Percentiles rank a stretch among this genome's conserved stretches.
These are phyloP conservation scores for Tenualosa thibaudeaui DNA, from an alignment of 2,797 vertebrate genomes.

Conservation along the genomic window DNA sequence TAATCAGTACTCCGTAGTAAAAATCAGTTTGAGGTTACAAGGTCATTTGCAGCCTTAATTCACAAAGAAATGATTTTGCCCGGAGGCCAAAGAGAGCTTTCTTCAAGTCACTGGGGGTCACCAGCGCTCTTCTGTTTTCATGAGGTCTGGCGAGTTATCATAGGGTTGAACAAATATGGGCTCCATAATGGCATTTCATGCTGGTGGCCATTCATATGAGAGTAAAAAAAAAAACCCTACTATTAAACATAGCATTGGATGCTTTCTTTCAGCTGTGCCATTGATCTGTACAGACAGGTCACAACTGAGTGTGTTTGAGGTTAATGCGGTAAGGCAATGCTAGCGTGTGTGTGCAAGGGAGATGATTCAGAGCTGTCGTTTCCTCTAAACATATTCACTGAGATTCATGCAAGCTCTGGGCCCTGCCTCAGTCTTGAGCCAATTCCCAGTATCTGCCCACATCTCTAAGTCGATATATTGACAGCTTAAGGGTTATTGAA, in stretches of 20 bases:
- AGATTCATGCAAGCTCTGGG: neutral
- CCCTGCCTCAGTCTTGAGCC: neutral
- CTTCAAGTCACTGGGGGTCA: neutral
- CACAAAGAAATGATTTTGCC: constrained; percentile 14
- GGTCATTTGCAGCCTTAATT: neutral
- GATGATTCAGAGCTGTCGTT: neutral
- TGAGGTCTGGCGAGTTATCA: neutral
- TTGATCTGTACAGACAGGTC: neutral
- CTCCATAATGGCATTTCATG: neutral
- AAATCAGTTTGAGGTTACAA: neutral
- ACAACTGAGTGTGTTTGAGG: neutral
- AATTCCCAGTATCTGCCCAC: neutral
- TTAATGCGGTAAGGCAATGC: neutral
- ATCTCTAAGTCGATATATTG: constrained; percentile 3
- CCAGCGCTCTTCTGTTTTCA: neutral
- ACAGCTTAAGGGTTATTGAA: constrained; percentile 11
- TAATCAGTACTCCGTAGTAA: no score
- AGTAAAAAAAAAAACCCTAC: no score
- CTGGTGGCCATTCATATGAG: neutral
- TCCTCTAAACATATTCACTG: neutral
- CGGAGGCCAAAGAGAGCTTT: neutral
- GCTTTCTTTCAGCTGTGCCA: neutral
- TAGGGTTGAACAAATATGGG: neutral
- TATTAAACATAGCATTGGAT: neutral
- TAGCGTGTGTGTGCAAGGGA: neutral